Evolutionary conservation across 2,797 vertebrate species (phyloP).

Genomic region (Florisuga fusca): DNA sequence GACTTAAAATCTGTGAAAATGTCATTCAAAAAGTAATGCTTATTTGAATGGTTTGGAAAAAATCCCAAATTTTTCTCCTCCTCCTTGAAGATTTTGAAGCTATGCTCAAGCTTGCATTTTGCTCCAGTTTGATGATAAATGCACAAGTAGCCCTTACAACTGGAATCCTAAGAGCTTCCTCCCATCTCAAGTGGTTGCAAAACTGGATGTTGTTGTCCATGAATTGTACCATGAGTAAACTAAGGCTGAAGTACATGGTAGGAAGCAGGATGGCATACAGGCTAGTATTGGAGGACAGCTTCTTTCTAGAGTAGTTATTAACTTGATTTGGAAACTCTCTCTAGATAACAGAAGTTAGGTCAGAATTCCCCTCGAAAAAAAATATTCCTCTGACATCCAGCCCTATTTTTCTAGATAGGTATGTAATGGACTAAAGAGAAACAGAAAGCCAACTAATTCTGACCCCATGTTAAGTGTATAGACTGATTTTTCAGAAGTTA

Average conservation of each 20-base stretch:
- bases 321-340: background rate
- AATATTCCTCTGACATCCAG: background rate
- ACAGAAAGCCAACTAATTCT: background rate
- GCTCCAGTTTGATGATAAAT: background rate
- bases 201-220: background rate
- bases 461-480: background rate
- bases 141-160: background rate
- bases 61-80: background rate
- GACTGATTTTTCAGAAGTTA: background rate
- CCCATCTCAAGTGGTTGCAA: background rate
- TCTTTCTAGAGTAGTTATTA: background rate
- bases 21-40: background rate
- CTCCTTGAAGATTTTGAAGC: background rate
- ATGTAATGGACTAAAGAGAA: background rate
- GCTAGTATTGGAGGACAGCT: background rate
- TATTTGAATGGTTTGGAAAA: background rate
- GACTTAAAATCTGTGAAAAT: background rate
- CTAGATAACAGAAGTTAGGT: background rate
- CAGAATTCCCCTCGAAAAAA: background rate
- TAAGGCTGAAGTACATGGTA: background rate
- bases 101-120: background rate
- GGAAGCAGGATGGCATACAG: background rate
- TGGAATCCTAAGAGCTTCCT: background rate
- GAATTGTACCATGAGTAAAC: background rate
- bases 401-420: background rate